Percentiles rank a stretch among this genome's conserved stretches.
These are phyloP conservation scores for Syngnathoides biaculeatus DNA, from an alignment of 2,113 vertebrate genomes.

Conservation along the genomic window DNA sequence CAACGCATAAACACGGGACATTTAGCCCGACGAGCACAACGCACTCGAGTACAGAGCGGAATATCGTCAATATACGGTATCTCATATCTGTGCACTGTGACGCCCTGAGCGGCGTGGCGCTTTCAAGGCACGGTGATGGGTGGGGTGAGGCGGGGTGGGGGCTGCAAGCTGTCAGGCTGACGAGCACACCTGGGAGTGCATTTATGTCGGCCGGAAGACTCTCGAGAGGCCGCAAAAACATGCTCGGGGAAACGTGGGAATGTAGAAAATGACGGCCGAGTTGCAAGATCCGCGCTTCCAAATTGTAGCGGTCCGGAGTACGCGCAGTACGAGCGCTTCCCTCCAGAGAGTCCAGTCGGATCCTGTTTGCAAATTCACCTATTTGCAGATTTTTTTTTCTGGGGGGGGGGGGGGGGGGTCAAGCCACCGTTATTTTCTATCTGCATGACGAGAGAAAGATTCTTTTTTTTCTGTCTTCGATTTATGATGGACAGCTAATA, in stretches of 20 bases:
- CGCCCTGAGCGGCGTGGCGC: constrained; percentile 18
- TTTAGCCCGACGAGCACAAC: constrained; percentile 26
- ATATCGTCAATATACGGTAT: neutral
- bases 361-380: neutral
- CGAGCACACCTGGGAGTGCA: constrained; percentile 40
- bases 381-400: neutral
- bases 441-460: no score
- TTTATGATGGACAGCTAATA: neutral
- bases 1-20: constrained; percentile 18
- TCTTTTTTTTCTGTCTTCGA: no score
- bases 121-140: constrained; percentile 27
- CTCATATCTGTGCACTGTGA: neutral
- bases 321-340: neutral
- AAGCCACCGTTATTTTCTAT: neutral
- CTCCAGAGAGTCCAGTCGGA: neutral
- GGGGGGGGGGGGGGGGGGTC: neutral
- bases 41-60: constrained; percentile 10
- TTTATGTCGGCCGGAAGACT: constrained; percentile 59
- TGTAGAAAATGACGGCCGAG: constrained; percentile 26
- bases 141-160: constrained; percentile 21
- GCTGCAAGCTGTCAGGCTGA: constrained; percentile 46
- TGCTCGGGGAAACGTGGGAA: constrained; percentile 26
- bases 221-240: constrained; percentile 48
- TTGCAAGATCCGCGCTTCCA: constrained; percentile 15
- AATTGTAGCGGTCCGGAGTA: neutral